phyloP scores from a whole-genome alignment of 23 tunicate genomes.

The Botrylloides violaceus region DNA sequence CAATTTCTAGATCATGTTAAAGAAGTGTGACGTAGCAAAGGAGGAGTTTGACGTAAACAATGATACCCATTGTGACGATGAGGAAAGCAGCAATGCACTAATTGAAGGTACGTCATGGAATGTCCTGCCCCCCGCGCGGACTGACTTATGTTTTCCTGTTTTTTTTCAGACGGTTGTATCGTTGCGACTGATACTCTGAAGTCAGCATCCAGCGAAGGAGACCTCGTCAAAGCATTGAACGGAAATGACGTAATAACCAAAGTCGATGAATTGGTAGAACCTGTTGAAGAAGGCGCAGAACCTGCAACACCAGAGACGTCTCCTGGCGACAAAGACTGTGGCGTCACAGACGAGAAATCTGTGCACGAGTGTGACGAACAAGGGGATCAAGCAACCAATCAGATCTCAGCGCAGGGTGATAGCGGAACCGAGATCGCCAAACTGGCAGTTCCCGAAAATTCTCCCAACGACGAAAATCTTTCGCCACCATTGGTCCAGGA shows the following conservation, averaged over 20 bases:
- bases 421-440: not conserved
- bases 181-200: no score
- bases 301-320: not conserved
- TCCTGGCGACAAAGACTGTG: not conserved
- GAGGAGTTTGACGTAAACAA: no score
- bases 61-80: no score
- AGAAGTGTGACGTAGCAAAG: no score
- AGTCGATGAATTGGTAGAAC: not conserved
- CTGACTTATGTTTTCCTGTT: no score
- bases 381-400: not conserved
- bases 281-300: not conserved
- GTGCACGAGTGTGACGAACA: no score
- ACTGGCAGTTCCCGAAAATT: not conserved
- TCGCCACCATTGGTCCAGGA: not conserved
- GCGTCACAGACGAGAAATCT: slow-evolving; percentile 3
- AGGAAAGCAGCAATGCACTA: no score
- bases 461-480: slow-evolving; percentile 1
- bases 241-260: slow-evolving; percentile 5
- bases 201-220: slow-evolving; percentile 11
- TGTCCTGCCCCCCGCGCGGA: no score
- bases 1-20: no score
- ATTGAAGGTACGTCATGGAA: no score
- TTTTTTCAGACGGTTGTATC: no score
- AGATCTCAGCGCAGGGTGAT: not conserved
- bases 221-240: slow-evolving; percentile 2